Percentiles rank a stretch among this genome's conserved stretches.
Evolutionary conservation across 2,797 vertebrate species (phyloP).

Genomic region (Melanotaenia trifasciata): DNA sequence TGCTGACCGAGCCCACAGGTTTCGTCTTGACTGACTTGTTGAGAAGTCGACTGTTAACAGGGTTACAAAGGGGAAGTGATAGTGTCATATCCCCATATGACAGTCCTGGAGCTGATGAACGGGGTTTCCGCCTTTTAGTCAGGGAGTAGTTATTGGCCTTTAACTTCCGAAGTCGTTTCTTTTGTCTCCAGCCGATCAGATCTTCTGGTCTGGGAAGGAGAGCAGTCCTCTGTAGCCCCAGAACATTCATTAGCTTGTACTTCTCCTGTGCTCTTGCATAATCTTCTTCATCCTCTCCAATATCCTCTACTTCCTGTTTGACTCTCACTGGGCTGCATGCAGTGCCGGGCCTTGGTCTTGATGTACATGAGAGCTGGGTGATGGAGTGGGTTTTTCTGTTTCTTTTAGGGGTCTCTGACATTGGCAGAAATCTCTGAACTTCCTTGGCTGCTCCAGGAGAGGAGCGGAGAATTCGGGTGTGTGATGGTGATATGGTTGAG

Average conservation of each 20-base stretch:
- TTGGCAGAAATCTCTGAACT: slow-evolving; percentile 74
- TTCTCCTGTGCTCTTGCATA: slow-evolving; percentile 84
- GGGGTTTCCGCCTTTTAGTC: slow-evolving; percentile 81
- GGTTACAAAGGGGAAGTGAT: slow-evolving; percentile 79
- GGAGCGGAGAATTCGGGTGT: slow-evolving; percentile 81
- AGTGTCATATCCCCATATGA: slow-evolving; percentile 61
- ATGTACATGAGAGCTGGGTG: slow-evolving; percentile 45
- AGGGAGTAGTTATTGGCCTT: slow-evolving; percentile 87
- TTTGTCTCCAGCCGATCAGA: slow-evolving; percentile 86
- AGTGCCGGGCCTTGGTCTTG: slow-evolving; percentile 54
- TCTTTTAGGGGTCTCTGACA: slow-evolving; percentile 65
- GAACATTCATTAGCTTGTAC: slow-evolving; percentile 85
- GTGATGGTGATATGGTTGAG: slow-evolving; percentile 63
- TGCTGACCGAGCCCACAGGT: slow-evolving; percentile 32
- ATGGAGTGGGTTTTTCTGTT: slow-evolving; percentile 52
- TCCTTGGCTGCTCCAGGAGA: slow-evolving; percentile 80
- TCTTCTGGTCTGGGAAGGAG: slow-evolving; percentile 84
- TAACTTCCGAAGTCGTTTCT: slow-evolving; percentile 85
- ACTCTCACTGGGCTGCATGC: slow-evolving; percentile 75
- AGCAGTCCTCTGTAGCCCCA: slow-evolving; percentile 86
- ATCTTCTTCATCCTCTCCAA: slow-evolving; percentile 82
- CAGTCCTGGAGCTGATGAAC: slow-evolving; percentile 50
- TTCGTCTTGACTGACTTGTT: slow-evolving; percentile 73
- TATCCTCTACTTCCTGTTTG: slow-evolving; percentile 79
- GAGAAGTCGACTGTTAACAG: slow-evolving; percentile 74